Conservation (phyloP, 2,888 invertebrate genomes). For the Zelleria hepariella region DNA sequence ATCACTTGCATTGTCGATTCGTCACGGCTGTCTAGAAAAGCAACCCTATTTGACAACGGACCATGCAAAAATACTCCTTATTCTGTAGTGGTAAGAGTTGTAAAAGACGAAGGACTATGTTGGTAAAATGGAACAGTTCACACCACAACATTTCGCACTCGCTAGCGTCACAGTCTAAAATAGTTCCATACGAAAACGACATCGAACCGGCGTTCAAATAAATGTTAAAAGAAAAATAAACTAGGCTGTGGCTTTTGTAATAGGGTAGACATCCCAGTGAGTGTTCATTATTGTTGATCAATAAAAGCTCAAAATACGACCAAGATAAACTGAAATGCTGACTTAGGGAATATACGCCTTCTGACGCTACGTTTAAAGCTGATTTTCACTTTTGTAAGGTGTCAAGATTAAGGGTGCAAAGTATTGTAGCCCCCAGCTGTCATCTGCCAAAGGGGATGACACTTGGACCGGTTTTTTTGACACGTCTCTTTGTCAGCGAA, state of each 20-base stretch:
- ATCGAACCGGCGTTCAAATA: not conserved
- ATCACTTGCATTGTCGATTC: slow-evolving; percentile 60
- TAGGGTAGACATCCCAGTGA: not conserved
- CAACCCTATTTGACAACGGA: not conserved
- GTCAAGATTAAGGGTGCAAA: not conserved
- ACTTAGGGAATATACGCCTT: not conserved
- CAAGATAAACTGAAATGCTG: not conserved
- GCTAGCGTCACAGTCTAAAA: not conserved
- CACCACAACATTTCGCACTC: not conserved
- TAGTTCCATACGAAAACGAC: not conserved
- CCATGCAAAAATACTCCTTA: not conserved
- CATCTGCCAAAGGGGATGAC: slow-evolving; percentile 62
- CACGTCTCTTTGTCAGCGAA: slow-evolving; percentile 52
- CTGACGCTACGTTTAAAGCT: not conserved
- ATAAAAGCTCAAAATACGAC: not conserved
- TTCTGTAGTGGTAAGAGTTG: not conserved
- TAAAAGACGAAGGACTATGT: not conserved
- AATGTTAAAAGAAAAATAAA: not conserved
- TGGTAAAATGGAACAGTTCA: not conserved
- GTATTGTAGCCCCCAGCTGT: slow-evolving; percentile 65
- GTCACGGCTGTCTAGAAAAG: slow-evolving; percentile 28
- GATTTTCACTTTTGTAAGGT: not conserved
- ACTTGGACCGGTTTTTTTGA: slow-evolving; percentile 60
- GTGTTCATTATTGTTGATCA: slow-evolving; percentile 2
- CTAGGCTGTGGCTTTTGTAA: not conserved